A percentile compares a stretch with the other conserved stretches of the same genome.
phyloP scores from a whole-genome alignment of 2,888 invertebrate species.

The Eupithecia subumbrata region DNA sequence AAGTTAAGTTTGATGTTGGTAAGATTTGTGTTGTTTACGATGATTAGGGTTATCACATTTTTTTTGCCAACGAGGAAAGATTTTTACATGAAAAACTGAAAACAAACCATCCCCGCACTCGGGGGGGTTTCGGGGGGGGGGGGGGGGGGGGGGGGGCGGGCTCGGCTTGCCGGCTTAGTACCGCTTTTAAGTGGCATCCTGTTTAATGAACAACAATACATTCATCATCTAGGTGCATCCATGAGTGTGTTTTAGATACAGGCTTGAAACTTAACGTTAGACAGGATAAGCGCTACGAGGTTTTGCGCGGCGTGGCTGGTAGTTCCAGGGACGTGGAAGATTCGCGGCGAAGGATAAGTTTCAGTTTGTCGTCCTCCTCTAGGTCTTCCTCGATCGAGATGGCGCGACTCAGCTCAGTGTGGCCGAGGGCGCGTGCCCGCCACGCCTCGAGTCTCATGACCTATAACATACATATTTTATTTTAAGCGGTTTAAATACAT shows the following conservation, averaged over 20 bases:
- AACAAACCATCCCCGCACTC: no score
- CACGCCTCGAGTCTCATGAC: conserved; percentile 90
- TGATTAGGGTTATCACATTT: no score
- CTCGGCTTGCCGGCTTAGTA: no score
- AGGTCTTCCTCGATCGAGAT: conserved; percentile 73
- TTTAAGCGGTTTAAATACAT: not conserved
- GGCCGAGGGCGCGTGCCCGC: conserved; percentile 84
- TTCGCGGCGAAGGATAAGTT: conserved; percentile 68
- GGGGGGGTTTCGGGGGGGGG: no score
- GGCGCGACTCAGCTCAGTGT: conserved; percentile 64
- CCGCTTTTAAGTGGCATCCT: no score
- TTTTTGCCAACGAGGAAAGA: no score
- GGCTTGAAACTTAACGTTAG: not conserved
- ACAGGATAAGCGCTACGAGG: conserved; percentile 54
- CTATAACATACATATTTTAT: conserved; percentile 62
- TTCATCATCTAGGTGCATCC: not conserved
- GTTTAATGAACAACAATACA: not conserved
- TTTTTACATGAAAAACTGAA: no score
- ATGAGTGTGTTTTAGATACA: not conserved
- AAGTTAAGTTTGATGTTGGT: no score
- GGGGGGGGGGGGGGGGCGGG: no score
- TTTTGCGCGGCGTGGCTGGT: conserved; percentile 55
- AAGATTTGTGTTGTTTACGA: no score
- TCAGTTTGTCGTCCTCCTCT: conserved; percentile 74
- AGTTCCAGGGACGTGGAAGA: conserved; percentile 71